These are phyloP conservation scores for Plutomurus gul DNA, from an alignment of 1,140 invertebrate genomes.

Conservation along the genomic window DNA sequence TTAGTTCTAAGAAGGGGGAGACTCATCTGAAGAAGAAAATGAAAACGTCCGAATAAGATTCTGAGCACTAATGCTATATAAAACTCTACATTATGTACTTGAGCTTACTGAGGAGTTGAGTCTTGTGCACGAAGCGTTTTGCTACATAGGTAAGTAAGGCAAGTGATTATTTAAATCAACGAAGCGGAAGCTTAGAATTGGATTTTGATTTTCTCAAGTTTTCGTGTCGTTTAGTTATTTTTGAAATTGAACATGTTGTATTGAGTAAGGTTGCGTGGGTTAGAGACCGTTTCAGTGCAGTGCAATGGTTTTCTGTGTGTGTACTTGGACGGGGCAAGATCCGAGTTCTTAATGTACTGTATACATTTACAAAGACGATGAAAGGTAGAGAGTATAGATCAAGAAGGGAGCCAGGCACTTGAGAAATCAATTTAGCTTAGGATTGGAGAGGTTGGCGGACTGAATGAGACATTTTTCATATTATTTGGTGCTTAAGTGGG, in stretches of 20 bases:
- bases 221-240: not conserved
- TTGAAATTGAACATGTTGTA: not conserved
- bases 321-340: not conserved
- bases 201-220: slow-evolving; percentile 38
- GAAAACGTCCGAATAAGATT: too few relatives aligned
- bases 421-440: slow-evolving; percentile 51
- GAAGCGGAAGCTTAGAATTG: slow-evolving; percentile 40
- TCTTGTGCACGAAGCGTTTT: too few relatives aligned
- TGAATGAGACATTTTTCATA: slow-evolving; percentile 52
- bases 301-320: not conserved
- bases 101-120: not conserved
- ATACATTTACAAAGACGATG: not conserved
- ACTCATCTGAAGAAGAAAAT: not conserved
- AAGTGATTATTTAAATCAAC: slow-evolving; percentile 47
- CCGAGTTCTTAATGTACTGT: not conserved
- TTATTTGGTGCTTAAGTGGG: slow-evolving; percentile 39
- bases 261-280: not conserved
- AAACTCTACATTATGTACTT: too few relatives aligned
- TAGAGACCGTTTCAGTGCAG: not conserved
- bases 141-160: not conserved
- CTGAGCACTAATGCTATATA: too few relatives aligned
- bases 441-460: slow-evolving; percentile 42
- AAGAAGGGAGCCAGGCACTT: slow-evolving; percentile 40
- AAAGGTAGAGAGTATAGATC: slow-evolving; percentile 28
- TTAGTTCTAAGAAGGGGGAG: too few relatives aligned